phyloP scores from a whole-genome alignment of 2,888 invertebrate genomes.

The Drosophila tripunctata region DNA sequence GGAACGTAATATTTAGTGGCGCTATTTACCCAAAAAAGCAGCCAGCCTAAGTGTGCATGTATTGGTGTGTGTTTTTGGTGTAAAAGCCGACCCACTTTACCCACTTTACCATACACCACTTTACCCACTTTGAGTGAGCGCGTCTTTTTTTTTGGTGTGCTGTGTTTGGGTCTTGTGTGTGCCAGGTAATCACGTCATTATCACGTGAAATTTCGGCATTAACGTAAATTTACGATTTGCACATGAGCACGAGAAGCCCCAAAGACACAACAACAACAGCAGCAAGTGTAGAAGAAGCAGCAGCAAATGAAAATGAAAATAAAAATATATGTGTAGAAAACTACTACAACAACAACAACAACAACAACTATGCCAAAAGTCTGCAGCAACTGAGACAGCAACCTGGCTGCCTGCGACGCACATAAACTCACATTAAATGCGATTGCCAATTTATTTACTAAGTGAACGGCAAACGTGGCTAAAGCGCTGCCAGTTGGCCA shows the following conservation, averaged over 20 bases:
- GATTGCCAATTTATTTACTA: slow-evolving; percentile 81
- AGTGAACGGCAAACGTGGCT: slow-evolving; percentile 61
- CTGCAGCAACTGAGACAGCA: slow-evolving; percentile 24
- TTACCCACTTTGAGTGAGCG: slow-evolving; percentile 1
- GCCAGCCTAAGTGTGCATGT: slow-evolving; percentile 26
- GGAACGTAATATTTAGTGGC: slow-evolving; percentile 45
- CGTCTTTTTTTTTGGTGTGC: too few relatives aligned
- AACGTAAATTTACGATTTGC: slow-evolving; percentile 79
- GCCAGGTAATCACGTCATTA: slow-evolving; percentile 81
- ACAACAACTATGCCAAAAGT: slow-evolving; percentile 13
- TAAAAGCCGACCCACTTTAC: slow-evolving; percentile 2
- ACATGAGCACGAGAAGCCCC: slow-evolving; percentile 65
- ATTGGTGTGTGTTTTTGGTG: background rate
- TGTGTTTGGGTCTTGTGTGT: slow-evolving; percentile 49
- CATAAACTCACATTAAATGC: slow-evolving; percentile 80
- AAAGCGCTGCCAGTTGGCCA: slow-evolving; percentile 20
- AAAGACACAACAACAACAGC: slow-evolving; percentile 26
- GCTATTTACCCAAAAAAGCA: slow-evolving; percentile 26
- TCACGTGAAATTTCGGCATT: slow-evolving; percentile 81
- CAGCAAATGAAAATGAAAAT: slow-evolving; percentile 40
- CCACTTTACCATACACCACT: slow-evolving; percentile 1
- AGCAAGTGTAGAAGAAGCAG: slow-evolving; percentile 3
- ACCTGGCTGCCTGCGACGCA: slow-evolving; percentile 63
- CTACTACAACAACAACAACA: slow-evolving; percentile 52
- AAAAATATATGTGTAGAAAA: slow-evolving; percentile 47